Conservation (phyloP, 2,113 vertebrate species). For the Galbula dea region DNA sequence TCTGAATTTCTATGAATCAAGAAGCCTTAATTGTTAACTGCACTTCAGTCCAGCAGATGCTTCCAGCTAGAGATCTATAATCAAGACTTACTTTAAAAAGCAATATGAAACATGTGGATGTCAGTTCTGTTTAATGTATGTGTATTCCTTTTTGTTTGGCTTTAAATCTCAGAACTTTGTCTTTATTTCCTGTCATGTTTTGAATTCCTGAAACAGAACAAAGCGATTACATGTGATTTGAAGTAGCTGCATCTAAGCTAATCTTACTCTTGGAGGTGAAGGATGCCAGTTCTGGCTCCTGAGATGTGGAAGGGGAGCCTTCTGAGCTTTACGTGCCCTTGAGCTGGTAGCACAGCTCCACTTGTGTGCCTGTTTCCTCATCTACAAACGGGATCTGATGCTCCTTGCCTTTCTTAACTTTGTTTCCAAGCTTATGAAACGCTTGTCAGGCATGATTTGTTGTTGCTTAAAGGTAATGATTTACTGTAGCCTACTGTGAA, state of each 20-base stretch:
- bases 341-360: neutral
- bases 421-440: neutral
- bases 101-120: neutral
- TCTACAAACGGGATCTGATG: neutral
- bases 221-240: neutral
- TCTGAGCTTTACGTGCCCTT: neutral
- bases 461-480: neutral
- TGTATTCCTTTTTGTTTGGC: neutral
- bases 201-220: neutral
- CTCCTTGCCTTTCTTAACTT: neutral
- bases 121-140: neutral
- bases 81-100: neutral
- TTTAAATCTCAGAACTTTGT: neutral
- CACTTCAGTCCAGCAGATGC: neutral
- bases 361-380: neutral
- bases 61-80: neutral
- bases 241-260: neutral
- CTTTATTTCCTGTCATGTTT: neutral
- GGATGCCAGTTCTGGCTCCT: neutral
- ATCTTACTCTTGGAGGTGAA: neutral
- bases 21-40: neutral
- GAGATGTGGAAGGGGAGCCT: neutral
- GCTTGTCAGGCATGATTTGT: neutral
- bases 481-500: neutral
- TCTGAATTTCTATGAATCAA: neutral